Base-by-base conservation (phyloP, 2,113 vertebrate species). In the Geothlypis trichas region DNA sequence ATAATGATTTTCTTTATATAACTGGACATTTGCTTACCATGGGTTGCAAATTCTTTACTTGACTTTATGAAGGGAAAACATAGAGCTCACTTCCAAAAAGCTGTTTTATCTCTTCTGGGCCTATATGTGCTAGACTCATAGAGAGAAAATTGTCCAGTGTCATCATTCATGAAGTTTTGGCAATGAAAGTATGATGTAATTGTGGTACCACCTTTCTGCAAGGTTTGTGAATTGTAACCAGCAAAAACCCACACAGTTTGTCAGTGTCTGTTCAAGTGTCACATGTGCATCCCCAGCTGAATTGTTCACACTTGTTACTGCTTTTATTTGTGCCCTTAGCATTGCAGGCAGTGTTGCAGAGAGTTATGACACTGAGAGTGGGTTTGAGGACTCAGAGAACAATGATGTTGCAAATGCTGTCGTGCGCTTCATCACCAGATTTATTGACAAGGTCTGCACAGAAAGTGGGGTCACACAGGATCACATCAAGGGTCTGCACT, bases 371-470 rank as follows among this genome's bases (percentile, higher is more conserved):
- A 99, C 99, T 2, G 99, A 99, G 96, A 99, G 99, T 74, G 99
- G 99, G 3, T 99, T 99, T 95, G 99, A 99, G 97, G 99, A 99
- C 93, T 99, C 99, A 0, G 99, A 99, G 95, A 99, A 97, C 97
- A 99, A 98, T 30, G 99, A 99, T n/a, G 97, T 99, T 51, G 98
- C 99, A 55, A 99, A 99, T n/a, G 98, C 99, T 2, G 99, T 99
- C 55, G 98, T 99, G 55, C 98, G 98, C 75, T 99, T 99, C 90
- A 98, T 99, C 76, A 98, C 99, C 17, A 98, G 99, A 68, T 99
- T 99, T 97, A 99, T 99, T 80, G 99, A 99, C 97, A 99, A 99
- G 90, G 99, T 99, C 94, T 99, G 99, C 97, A 99, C 99, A 7
- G 99, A 99, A 96, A 99, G 99, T 33, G 99, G 99, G 16, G 99